Base-by-base conservation (phyloP, 1,140 invertebrate genomes). In the Dreissena polymorpha region DNA sequence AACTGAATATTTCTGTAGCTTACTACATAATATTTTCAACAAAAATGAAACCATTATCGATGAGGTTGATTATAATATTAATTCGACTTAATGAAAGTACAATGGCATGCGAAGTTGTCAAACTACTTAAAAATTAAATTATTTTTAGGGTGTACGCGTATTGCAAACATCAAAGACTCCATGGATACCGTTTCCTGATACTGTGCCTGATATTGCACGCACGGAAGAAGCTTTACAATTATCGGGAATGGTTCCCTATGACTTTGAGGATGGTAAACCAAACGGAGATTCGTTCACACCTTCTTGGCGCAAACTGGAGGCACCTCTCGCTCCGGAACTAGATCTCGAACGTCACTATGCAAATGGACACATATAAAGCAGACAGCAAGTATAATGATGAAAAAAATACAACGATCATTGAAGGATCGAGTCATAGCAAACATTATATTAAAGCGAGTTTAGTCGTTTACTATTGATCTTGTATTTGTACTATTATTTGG, bases 251-350 rank as follows among this genome's bases (percentile, higher is more conserved):
- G 14, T 57, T n/a, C 64, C 74, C 18, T 85, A 87, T 69, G 77
- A 85, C 65, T 85, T 85, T 60, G 71, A 79, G 2, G 86, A 87
- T 63, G 86, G 80, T 27, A 53, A 65, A 63, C 64, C 69, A n/a
- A 87, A 83, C 49, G 86, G 86, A 0, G 80, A 73, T n/a, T 50
- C 55, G 2, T 57, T 39, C 13, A n/a, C 16, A 68, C 85, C 85
- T n/a, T 49, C 39, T 49, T 86, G 85, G 85, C 57, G 57, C 21
- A 65, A 76, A 27, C 16, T 65, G 14, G 67, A 29, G 14, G 63
- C 29, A 18, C 25, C 51, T 16, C 21, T 77, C 0, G 57, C 63
- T 18, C 29, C 53, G 0, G 74, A 68, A n/a, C 63, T 77, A n/a
- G 63, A 77, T n/a, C 10, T 25, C 18, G 74, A 77, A 68, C 65